Conservation (phyloP, 1,140 invertebrate genomes). For the Drosophila suzukii region DNA sequence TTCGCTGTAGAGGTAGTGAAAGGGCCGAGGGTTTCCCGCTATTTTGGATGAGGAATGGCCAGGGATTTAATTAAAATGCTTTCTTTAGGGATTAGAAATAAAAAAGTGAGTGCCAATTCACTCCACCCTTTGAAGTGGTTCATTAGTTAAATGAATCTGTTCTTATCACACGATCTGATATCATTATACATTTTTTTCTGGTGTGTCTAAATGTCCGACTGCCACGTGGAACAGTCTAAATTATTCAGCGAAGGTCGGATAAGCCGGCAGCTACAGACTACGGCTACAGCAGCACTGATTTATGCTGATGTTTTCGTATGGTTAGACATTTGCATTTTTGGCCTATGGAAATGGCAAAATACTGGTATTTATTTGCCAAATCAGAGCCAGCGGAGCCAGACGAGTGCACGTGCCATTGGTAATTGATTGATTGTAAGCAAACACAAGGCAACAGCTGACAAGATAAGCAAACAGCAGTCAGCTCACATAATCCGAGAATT, state of each 20-base stretch:
- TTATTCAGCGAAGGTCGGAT: conserved; percentile 47
- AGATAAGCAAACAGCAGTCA: conserved; percentile 42
- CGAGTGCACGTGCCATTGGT: conserved; percentile 56
- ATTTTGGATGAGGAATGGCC: background rate
- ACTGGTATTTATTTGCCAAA: conserved; percentile 54
- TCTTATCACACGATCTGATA: conserved; percentile 15
- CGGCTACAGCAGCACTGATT: conserved; percentile 13
- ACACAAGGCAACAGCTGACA: conserved; percentile 64
- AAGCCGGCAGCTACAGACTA: conserved; percentile 23
- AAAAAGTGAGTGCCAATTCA: background rate
- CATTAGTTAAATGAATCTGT: conserved; percentile 51
- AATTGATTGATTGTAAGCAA: conserved; percentile 52
- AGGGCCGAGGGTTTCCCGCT: conserved; percentile 5
- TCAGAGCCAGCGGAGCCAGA: conserved; percentile 47
- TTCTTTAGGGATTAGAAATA: conserved; percentile 9
- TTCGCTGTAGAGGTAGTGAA: conserved; percentile 33
- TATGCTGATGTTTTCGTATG: conserved; percentile 35
- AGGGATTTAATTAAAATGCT: conserved; percentile 19
- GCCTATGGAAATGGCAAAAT: conserved; percentile 45
- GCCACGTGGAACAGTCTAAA: conserved; percentile 35
- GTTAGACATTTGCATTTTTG: conserved; percentile 60
- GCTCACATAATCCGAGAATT: conserved; percentile 24
- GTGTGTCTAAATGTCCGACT: conserved; percentile 2
- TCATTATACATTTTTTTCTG: background rate
- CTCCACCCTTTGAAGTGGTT: conserved; percentile 45